Evolutionary conservation across 2,888 invertebrate genomes (phyloP), one percentile per base, ranked within the genome.

Genomic region (Drosophila mayaguana): DNA sequence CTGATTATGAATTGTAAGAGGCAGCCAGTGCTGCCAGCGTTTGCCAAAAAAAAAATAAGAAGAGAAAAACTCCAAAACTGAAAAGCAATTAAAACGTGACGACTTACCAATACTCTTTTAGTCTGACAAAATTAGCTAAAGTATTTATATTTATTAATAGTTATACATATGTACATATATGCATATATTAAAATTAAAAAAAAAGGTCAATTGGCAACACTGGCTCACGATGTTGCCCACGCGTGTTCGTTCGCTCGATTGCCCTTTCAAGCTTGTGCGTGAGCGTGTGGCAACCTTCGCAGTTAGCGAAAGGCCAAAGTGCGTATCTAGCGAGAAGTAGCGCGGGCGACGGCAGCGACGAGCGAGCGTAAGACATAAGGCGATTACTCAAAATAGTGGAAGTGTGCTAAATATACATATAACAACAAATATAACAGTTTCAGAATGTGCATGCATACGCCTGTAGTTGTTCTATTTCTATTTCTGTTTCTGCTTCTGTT

Each of bases 231-330:
- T 25, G 8, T 16, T 42, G 46, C 73, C 75, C 59, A 74, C 67
- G 68, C 59, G 43, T 36, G 43, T 22, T 62, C 46, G 57, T 32
- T 55, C 40, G 56, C 45, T 46, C 40, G 69, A 74, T 74, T 73
- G 73, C 73, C 73, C 73, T 73, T 73, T 74, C 43, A 68, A 68
- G 38, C 38, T 74, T 59, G 45, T 59, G 62, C 68, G 73, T 73
- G 74, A 59, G 59, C 48, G 72, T 34, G 54, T 25, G 20, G 57
- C 69, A 69, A 69, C 68, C 68, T 69, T 69, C 71, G 48, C 43
- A 38, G 32, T 7, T 66, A 46, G 43, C 40, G 28, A 61, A 57
- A 73, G 66, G 45, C 34, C 55, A 72, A 61, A 72, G 72, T 73
- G 73, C 61, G 74, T 61, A 42, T n/a, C 16, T 40, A 40, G 38